Conservation (phyloP, 2,113 vertebrate species). For the Tamias sibiricus region DNA sequence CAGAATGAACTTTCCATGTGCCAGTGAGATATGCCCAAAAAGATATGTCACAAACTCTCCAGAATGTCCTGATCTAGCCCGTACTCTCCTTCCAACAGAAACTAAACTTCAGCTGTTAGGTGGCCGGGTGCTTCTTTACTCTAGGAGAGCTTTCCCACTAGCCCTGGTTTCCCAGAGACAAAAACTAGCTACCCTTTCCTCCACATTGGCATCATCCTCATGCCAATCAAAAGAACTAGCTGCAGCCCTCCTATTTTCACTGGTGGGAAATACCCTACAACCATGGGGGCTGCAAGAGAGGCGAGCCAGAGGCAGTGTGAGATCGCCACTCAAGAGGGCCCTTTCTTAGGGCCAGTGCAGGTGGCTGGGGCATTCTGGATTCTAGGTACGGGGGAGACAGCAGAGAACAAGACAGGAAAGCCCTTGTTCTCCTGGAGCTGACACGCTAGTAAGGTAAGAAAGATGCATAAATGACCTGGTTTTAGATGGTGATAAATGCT, state of each 20-base stretch:
- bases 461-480: background rate
- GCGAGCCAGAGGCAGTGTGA: background rate
- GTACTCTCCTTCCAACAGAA: background rate
- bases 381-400: background rate
- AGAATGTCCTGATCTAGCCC: background rate
- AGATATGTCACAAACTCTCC: background rate
- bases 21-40: background rate
- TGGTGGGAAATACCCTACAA: background rate
- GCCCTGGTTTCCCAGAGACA: background rate
- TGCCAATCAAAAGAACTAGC: background rate
- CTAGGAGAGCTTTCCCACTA: too few relatives aligned
- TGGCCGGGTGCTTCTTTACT: background rate
- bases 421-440: background rate
- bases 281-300: accelerated
- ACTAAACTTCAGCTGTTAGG: background rate
- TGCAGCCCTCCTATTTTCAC: background rate
- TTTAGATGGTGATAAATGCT: background rate
- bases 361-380: background rate
- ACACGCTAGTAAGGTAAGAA: background rate
- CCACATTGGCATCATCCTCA: background rate
- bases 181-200: too few relatives aligned
- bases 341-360: background rate
- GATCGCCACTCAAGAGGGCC: accelerated
- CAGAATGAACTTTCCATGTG: background rate
- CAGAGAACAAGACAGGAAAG: background rate